Conservation (phyloP, 2,797 vertebrate genomes). For the Clarias pachynema region DNA sequence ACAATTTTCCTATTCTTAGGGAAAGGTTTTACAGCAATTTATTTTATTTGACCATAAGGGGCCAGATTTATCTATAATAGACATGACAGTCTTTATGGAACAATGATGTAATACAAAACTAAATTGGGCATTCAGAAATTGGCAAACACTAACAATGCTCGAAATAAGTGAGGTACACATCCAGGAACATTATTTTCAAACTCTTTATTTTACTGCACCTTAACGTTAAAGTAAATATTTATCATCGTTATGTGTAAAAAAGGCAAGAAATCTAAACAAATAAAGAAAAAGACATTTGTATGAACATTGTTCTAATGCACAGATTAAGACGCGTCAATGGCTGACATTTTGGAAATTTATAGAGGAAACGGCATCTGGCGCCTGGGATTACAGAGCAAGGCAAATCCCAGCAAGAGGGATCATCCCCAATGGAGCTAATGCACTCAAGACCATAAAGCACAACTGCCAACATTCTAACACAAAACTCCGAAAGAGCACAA, state of each 20-base stretch:
- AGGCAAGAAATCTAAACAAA: not conserved
- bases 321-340: constrained; percentile 27
- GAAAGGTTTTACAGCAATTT: constrained; percentile 36
- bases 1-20: constrained; percentile 41
- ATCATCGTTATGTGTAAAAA: constrained; percentile 5
- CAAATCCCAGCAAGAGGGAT: constrained; percentile 42
- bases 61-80: constrained; percentile 24
- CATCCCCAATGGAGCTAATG: constrained; percentile 42
- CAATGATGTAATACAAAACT: constrained; percentile 47
- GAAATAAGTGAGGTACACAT: constrained; percentile 30
- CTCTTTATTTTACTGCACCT: not conserved
- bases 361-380: constrained; percentile 38
- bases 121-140: constrained; percentile 32
- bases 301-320: constrained; percentile 2
- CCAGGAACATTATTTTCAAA: constrained; percentile 20
- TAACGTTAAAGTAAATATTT: constrained; percentile 13
- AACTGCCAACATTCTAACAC: constrained; percentile 31
- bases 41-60: constrained; percentile 39
- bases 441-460: constrained; percentile 50
- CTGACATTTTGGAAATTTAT: constrained; percentile 42
- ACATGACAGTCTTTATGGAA: constrained; percentile 34
- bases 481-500: constrained; percentile 16
- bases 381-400: constrained; percentile 43
- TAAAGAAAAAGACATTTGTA: not conserved
- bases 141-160: constrained; percentile 33